phyloP scores from a whole-genome alignment of 2,113 vertebrate species.

The Emydura subglobosa region DNA sequence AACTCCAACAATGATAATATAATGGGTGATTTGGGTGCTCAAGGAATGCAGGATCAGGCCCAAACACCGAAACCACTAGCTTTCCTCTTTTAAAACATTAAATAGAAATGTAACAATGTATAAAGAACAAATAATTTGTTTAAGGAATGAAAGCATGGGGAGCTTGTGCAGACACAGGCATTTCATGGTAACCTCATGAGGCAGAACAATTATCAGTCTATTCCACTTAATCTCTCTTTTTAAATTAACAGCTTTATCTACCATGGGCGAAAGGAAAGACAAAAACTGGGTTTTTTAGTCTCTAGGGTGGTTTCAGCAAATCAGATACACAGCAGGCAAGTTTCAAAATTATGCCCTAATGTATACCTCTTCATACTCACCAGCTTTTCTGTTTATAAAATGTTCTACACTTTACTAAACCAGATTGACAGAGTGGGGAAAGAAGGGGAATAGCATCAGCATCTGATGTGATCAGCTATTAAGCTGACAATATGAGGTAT shows the following conservation, averaged over 20 bases:
- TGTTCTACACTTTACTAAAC: neutral
- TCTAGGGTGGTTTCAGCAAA: neutral
- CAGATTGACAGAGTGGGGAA: neutral
- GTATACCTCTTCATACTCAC: neutral
- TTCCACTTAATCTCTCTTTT: neutral
- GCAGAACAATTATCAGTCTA: slow-evolving; percentile 6
- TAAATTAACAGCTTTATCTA: slow-evolving; percentile 62
- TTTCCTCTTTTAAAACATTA: neutral
- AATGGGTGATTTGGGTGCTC: neutral
- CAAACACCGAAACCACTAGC: neutral
- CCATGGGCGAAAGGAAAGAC: slow-evolving; percentile 25
- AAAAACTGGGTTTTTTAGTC: neutral
- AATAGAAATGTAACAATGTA: neutral
- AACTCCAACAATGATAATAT: neutral
- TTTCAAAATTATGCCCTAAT: neutral
- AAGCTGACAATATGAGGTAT: slow-evolving; percentile 30
- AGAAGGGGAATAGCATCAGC: neutral
- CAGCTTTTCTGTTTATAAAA: slow-evolving; percentile 33
- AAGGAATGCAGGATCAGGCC: neutral
- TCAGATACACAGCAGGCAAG: neutral
- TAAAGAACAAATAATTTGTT: neutral
- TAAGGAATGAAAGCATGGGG: neutral
- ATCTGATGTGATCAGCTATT: neutral
- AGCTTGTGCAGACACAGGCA: neutral
- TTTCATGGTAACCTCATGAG: neutral